Percentiles rank a stretch among this genome's conserved stretches.
These are phyloP conservation scores for Axis porcinus DNA, from an alignment of 2,113 vertebrate species.

Conservation along the genomic window DNA sequence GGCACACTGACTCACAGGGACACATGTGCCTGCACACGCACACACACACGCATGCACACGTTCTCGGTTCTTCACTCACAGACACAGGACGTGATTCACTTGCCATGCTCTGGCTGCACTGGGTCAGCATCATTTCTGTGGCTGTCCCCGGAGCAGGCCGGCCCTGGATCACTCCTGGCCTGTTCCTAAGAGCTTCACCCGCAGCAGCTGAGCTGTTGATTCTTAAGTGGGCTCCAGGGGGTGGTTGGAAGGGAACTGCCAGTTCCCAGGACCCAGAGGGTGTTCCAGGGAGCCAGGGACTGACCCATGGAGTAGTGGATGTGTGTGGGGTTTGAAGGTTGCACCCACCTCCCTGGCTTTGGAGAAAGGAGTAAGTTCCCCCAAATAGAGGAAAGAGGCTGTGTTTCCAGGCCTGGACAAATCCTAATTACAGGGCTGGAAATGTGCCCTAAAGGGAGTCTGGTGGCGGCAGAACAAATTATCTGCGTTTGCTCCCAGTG, in stretches of 20 bases:
- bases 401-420: slow-evolving; percentile 56
- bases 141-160: not conserved
- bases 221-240: not conserved
- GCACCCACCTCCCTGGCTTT: not conserved
- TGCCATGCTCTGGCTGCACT: not conserved
- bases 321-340: not conserved
- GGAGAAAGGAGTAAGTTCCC: slow-evolving; percentile 17
- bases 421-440: slow-evolving; percentile 58
- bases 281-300: not conserved
- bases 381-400: not conserved
- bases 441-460: slow-evolving; percentile 71
- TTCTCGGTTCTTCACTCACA: not conserved
- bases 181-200: not conserved
- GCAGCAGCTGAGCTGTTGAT: not conserved
- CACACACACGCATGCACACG: not conserved
- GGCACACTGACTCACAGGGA: slow-evolving; percentile 28
- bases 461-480: slow-evolving; percentile 68
- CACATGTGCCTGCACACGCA: not conserved
- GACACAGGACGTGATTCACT: not conserved
- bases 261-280: not conserved
- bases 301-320: not conserved
- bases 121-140: not conserved
- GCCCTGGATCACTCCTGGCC: not conserved
- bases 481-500: slow-evolving; percentile 50
- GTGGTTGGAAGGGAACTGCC: not conserved